Evolutionary conservation across 2,113 vertebrate genomes (phyloP).

Genomic region (Phalacrocorax brasilianus): DNA sequence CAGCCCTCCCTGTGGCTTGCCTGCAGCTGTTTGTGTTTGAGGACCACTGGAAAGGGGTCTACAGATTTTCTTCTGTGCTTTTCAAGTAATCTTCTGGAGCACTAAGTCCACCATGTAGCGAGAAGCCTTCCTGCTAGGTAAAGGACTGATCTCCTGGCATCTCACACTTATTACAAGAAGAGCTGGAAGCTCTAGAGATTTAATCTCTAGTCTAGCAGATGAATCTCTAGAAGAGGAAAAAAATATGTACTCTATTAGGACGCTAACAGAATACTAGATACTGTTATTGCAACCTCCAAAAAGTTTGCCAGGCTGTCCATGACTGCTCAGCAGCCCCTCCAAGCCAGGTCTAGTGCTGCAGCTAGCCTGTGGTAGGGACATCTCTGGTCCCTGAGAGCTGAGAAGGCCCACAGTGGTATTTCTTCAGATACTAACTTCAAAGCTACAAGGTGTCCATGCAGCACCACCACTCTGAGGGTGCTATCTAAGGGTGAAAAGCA

Average conservation of each 20-base stretch:
- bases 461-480: background rate
- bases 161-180: background rate
- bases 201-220: background rate
- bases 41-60: background rate
- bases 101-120: background rate
- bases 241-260: background rate
- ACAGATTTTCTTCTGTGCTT: background rate
- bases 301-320: fast-evolving
- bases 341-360: background rate
- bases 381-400: background rate
- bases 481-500: background rate
- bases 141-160: background rate
- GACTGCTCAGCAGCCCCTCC: background rate
- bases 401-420: background rate
- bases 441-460: background rate
- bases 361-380: background rate
- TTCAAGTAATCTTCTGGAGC: background rate
- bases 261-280: background rate
- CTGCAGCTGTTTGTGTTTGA: background rate
- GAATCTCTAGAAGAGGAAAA: background rate
- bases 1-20: background rate
- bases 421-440: background rate
- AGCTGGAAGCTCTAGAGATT: background rate
- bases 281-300: background rate
- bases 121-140: background rate